phyloP scores from a whole-genome alignment of 2,797 vertebrate genomes.

The Thalassophryne amazonica region DNA sequence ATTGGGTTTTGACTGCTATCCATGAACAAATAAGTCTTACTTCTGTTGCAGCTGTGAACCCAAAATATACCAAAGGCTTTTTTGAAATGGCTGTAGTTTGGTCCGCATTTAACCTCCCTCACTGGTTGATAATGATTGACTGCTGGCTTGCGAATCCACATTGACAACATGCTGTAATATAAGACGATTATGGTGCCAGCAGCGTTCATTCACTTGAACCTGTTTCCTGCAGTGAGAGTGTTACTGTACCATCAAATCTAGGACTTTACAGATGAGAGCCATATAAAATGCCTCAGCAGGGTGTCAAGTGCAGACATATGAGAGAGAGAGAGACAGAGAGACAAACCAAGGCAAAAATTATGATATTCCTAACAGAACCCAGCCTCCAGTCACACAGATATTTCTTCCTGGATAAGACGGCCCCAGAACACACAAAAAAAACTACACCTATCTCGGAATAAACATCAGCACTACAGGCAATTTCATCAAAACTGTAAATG shows the following conservation, averaged over 20 bases:
- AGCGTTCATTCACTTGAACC: slow-evolving; percentile 16
- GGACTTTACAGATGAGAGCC: slow-evolving; percentile 28
- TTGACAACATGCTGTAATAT: slow-evolving; percentile 21
- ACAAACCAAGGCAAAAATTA: too few species aligned
- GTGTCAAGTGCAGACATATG: neutral
- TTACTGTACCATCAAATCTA: slow-evolving; percentile 18
- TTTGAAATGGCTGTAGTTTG: neutral
- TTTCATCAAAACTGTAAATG: too few species aligned
- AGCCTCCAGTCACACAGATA: too few species aligned
- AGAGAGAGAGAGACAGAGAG: neutral
- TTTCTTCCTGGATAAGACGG: too few species aligned
- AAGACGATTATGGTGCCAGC: slow-evolving; percentile 6
- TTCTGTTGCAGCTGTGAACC: slow-evolving; percentile 1
- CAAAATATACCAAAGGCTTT: neutral
- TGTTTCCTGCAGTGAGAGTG: slow-evolving; percentile 21
- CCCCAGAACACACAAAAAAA: too few species aligned
- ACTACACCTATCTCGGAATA: too few species aligned
- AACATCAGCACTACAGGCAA: too few species aligned
- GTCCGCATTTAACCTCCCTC: neutral
- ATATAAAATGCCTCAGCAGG: slow-evolving; percentile 19
- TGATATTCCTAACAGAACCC: too few species aligned
- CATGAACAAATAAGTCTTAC: slow-evolving; percentile 1
- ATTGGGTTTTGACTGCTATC: slow-evolving; percentile 1
- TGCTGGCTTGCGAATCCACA: slow-evolving; percentile 4
- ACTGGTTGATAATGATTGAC: slow-evolving; percentile 8